Conservation (phyloP, 2,113 vertebrate genomes). For the Melanocharis versteri region DNA sequence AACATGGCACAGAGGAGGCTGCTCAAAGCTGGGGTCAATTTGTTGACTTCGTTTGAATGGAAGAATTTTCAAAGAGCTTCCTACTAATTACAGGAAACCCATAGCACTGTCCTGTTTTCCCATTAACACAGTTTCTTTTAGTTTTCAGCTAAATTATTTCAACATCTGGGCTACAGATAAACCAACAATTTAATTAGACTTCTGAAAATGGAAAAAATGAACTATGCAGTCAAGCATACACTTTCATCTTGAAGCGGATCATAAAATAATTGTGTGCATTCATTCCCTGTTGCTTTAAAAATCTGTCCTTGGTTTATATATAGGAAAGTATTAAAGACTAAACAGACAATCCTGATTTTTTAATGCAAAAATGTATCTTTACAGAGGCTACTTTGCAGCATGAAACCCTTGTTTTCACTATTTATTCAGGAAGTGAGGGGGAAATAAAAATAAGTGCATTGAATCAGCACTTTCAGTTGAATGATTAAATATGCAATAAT, state of each 20-base stretch:
- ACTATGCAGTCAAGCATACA: constrained; percentile 21
- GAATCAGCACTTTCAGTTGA: neutral
- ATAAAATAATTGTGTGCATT: constrained; percentile 66
- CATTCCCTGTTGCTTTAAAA: neutral
- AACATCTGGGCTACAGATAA: constrained; percentile 81
- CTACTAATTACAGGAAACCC: constrained; percentile 83
- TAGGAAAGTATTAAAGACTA: constrained; percentile 25
- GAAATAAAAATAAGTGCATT: neutral
- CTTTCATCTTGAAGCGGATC: constrained; percentile 68
- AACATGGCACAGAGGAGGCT: neutral
- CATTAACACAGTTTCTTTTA: constrained; percentile 80
- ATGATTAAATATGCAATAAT: neutral
- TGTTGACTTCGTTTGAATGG: constrained; percentile 73
- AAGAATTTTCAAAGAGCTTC: constrained; percentile 76
- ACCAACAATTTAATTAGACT: constrained; percentile 74
- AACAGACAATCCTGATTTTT: constrained; percentile 28
- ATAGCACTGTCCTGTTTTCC: constrained; percentile 78
- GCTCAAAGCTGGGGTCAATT: constrained; percentile 77
- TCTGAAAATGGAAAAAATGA: constrained; percentile 57
- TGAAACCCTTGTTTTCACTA: neutral
- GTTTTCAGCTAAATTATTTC: constrained; percentile 78
- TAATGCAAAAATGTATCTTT: constrained; percentile 44
- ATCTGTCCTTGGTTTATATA: constrained; percentile 27
- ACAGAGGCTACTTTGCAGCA: constrained; percentile 27
- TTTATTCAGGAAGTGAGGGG: neutral